Percentiles rank a stretch among this genome's conserved stretches.
Conservation (phyloP, 1,140 invertebrate species). For the Apis dorsata region DNA sequence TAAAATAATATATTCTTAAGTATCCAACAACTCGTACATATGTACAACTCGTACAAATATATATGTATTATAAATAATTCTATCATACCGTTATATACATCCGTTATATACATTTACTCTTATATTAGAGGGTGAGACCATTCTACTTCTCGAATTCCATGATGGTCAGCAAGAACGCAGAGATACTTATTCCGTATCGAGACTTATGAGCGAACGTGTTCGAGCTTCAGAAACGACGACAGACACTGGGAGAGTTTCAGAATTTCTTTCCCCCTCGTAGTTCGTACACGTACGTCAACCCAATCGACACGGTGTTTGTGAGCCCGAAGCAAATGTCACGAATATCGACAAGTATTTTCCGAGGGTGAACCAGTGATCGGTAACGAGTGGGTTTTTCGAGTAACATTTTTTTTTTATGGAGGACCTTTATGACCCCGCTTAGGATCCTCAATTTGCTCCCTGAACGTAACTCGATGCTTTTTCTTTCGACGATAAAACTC, state of each 20-base stretch:
- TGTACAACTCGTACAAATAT: too few species aligned
- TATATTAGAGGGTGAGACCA: constrained; percentile 7
- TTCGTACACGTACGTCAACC: not conserved
- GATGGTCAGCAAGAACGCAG: constrained; percentile 48
- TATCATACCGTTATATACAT: too few species aligned
- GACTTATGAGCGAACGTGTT: constrained; percentile 63
- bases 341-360: constrained; percentile 28
- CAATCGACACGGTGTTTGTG: not conserved
- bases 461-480: not conserved
- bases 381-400: constrained; percentile 2
- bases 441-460: not conserved
- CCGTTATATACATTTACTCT: too few species aligned
- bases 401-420: not conserved
- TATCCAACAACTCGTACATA: too few species aligned
- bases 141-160: constrained; percentile 15
- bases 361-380: not conserved
- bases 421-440: not conserved
- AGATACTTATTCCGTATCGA: constrained; percentile 55
- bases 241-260: constrained; percentile 41
- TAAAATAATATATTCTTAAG: too few species aligned
- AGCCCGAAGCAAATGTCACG: constrained; percentile 7
- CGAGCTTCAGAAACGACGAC: constrained; percentile 47
- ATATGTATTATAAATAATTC: not conserved
- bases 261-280: constrained; percentile 29
- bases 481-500: not conserved